Conservation (phyloP, 2,888 invertebrate genomes). For the Calliphora vomitoria region DNA sequence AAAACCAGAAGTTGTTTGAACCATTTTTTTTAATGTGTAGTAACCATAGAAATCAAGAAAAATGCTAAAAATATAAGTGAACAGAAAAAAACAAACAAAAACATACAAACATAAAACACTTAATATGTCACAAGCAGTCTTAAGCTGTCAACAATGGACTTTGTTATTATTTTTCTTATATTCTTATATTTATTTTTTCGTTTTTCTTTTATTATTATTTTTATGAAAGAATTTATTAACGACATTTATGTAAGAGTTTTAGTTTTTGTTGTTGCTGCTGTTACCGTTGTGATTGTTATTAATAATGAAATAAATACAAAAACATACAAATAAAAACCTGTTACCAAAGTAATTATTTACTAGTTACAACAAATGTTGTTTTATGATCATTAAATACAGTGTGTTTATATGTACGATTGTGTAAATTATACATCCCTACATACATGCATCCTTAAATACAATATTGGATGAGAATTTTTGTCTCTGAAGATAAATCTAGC, state of each 20-base stretch:
- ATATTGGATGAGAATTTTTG: too few species aligned
- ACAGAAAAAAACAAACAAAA: background rate
- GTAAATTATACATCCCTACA: background rate
- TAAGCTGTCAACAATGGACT: constrained; percentile 29
- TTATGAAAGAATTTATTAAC: constrained; percentile 32
- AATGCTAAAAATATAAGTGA: background rate
- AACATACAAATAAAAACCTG: constrained; percentile 17
- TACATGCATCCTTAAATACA: too few species aligned
- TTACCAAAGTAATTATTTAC: constrained; percentile 32
- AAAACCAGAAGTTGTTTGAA: too few species aligned
- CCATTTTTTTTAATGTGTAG: background rate
- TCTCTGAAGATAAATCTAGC: too few species aligned
- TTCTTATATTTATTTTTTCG: background rate
- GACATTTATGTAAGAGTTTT: constrained; percentile 4
- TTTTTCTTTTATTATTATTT: background rate
- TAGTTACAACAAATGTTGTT: constrained; percentile 13
- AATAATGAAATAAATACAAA: constrained; percentile 21
- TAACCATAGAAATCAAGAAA: background rate
- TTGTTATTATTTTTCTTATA: constrained; percentile 7
- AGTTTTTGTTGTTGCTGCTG: background rate
- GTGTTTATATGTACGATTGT: background rate
- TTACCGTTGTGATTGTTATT: constrained; percentile 27
- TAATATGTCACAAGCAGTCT: constrained; percentile 34
- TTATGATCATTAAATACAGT: constrained; percentile 7
- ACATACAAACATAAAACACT: constrained; percentile 9